These are phyloP conservation scores for Caerostris extrusa DNA, from an alignment of 1,140 invertebrate genomes.

Conservation along the genomic window DNA sequence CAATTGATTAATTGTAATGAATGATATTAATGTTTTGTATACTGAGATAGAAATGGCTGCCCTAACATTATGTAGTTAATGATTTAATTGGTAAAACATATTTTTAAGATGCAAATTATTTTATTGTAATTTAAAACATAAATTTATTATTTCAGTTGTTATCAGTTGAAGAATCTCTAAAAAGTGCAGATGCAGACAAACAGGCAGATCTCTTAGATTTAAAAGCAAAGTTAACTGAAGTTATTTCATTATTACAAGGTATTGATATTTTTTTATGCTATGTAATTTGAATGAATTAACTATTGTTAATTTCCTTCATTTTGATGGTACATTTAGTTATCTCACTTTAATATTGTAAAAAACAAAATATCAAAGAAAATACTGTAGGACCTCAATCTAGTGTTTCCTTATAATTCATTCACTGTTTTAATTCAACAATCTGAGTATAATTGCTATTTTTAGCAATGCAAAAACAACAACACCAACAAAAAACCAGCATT, in stretches of 20 bases:
- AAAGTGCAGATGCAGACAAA: slow-evolving; percentile 11
- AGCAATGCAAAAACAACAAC: too few relatives aligned
- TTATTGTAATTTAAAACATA: not conserved
- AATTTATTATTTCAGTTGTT: slow-evolving; percentile 16
- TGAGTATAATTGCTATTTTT: too few relatives aligned
- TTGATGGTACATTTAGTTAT: too few relatives aligned
- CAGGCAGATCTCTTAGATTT: slow-evolving; percentile 60
- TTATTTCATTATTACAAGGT: slow-evolving; percentile 66
- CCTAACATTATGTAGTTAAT: not conserved
- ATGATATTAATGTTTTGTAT: not conserved
- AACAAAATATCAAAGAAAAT: too few relatives aligned
- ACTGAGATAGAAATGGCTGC: not conserved
- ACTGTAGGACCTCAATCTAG: too few relatives aligned
- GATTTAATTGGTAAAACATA: not conserved
- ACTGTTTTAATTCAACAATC: too few relatives aligned
- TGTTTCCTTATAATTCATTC: too few relatives aligned
- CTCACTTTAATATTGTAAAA: too few relatives aligned
- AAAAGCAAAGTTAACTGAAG: slow-evolving; percentile 71
- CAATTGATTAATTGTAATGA: not conserved
- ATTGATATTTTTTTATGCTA: not conserved
- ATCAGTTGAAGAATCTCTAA: slow-evolving; percentile 59
- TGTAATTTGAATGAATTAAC: too few relatives aligned
- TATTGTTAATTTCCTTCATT: too few relatives aligned
- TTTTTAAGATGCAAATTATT: not conserved
- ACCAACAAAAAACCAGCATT: too few relatives aligned